Percentiles rank a stretch among this genome's conserved stretches.
Evolutionary conservation across 2,888 invertebrate genomes (phyloP).

Genomic region (Dromius quadrimaculatus): DNA sequence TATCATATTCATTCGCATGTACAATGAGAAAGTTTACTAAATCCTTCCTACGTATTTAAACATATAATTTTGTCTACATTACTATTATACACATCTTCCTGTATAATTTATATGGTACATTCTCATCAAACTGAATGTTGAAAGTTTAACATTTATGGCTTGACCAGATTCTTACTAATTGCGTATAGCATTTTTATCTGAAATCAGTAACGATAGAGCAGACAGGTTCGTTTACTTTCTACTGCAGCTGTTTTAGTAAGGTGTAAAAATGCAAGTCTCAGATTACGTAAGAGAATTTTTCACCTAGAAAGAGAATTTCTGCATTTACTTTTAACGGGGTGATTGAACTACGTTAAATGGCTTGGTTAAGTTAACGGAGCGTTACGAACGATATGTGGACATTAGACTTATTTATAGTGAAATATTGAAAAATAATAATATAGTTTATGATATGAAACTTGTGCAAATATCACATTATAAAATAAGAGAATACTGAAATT

Average conservation of each 20-base stretch:
- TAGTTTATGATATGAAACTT: conserved; percentile 3
- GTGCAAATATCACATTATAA: too few species aligned
- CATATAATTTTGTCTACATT: too few species aligned
- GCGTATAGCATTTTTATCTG: too few species aligned
- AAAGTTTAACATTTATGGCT: too few species aligned
- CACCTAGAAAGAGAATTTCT: conserved; percentile 28
- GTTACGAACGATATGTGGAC: conserved; percentile 26
- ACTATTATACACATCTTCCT: too few species aligned
- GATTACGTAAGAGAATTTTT: conserved; percentile 20
- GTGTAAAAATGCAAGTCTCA: not conserved
- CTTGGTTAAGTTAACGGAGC: conserved; percentile 29
- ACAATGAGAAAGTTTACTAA: too few species aligned
- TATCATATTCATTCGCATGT: too few species aligned
- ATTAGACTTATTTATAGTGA: conserved; percentile 11
- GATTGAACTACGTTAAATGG: conserved; percentile 29
- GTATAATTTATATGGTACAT: too few species aligned
- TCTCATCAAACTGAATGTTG: not conserved
- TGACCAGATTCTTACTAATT: too few species aligned
- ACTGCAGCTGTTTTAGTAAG: conserved; percentile 10
- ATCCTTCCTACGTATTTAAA: too few species aligned
- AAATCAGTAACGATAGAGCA: conserved; percentile 1
- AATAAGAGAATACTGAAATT: too few species aligned
- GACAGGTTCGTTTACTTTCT: conserved; percentile 1
- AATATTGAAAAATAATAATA: conserved; percentile 15
- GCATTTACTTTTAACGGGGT: not conserved